Percentiles rank a stretch among this genome's conserved stretches.
phyloP scores from a whole-genome alignment of 2,113 vertebrate species.

The Otocyon megalotis region DNA sequence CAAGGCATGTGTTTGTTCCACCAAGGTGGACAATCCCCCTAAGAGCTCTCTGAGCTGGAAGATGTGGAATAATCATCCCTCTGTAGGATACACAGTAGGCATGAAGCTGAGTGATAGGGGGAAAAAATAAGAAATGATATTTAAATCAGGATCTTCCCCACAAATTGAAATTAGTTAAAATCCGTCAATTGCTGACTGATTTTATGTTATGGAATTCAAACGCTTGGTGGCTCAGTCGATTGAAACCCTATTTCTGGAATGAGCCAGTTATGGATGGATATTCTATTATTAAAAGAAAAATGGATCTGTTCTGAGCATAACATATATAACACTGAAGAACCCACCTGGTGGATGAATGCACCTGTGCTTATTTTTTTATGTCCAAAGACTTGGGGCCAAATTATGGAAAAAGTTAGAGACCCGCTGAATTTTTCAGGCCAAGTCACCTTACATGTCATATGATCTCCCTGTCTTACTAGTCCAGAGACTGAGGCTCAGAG shows the following conservation, averaged over 20 bases:
- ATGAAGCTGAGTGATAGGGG: neutral
- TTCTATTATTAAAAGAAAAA: constrained; percentile 64
- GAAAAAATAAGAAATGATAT: neutral
- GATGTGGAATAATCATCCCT: constrained; percentile 43
- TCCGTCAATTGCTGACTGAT: constrained; percentile 68
- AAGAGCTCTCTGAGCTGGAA: neutral
- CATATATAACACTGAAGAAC: neutral
- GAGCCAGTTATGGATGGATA: constrained; percentile 57
- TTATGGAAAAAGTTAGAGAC: neutral
- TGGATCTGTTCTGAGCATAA: constrained; percentile 63
- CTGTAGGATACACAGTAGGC: constrained; percentile 64
- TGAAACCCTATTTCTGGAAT: constrained; percentile 50
- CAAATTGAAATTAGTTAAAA: constrained; percentile 72
- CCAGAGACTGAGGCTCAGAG: neutral
- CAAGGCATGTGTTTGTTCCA: neutral
- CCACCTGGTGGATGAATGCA: neutral
- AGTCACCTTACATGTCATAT: neutral
- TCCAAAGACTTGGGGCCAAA: neutral
- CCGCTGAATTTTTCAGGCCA: neutral
- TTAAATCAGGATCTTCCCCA: constrained; percentile 52
- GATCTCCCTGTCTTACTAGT: neutral
- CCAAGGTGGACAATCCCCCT: neutral
- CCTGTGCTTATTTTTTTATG: neutral
- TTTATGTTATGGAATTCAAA: constrained; percentile 73
- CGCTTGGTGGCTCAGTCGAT: fast-evolving